phyloP scores from a whole-genome alignment of 1,140 invertebrate genomes.

The Lysiphlebus fabarum region DNA sequence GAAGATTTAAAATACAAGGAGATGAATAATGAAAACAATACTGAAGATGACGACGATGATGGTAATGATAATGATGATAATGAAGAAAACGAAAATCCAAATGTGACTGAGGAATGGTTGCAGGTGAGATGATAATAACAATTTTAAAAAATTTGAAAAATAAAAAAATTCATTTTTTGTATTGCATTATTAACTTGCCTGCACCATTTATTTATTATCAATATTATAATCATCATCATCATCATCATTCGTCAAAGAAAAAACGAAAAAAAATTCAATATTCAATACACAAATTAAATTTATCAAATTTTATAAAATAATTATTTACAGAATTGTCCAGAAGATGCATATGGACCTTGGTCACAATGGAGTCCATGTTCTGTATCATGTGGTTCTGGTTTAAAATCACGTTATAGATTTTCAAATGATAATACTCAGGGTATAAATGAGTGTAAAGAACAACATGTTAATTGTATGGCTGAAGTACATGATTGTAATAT shows the following conservation, averaged over 20 bases:
- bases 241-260: conserved; percentile 6
- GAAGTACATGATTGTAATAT: conserved; percentile 55
- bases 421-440: conserved; percentile 44
- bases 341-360: conserved; percentile 58
- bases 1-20: conserved; percentile 1
- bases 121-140: conserved; percentile 38
- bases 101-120: conserved; percentile 44
- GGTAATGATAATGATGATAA: conserved; percentile 7
- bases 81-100: conserved; percentile 18
- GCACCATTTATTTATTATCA: conserved; percentile 45
- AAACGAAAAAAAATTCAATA: too few relatives aligned
- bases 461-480: conserved; percentile 51
- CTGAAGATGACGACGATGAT: conserved; percentile 6
- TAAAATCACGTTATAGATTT: conserved; percentile 60
- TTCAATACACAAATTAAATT: too few relatives aligned
- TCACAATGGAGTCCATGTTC: conserved; percentile 66
- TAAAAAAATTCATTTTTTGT: conserved; percentile 1
- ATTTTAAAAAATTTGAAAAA: neutral
- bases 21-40: neutral
- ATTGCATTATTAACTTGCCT: conserved; percentile 32
- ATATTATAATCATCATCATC: conserved; percentile 36
- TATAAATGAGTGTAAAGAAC: conserved; percentile 40
- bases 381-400: conserved; percentile 65
- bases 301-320: too few relatives aligned
- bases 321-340: conserved; percentile 41